A percentile compares a stretch with the other conserved stretches of the same genome.
Evolutionary conservation across 2,888 invertebrate genomes (phyloP).

Genomic region (Bombylius major): DNA sequence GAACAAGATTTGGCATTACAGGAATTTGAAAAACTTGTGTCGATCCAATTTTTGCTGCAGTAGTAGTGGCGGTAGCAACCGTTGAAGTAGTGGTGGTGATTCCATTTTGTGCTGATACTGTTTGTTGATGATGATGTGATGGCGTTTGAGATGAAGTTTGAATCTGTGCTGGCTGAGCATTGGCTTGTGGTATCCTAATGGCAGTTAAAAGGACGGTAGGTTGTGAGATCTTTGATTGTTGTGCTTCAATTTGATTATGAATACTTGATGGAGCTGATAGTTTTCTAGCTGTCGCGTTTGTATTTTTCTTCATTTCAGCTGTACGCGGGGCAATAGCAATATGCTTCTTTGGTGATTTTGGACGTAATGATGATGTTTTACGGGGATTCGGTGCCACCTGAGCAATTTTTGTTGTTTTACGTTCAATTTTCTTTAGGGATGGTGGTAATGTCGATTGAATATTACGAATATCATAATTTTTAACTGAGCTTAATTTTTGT

Average conservation of each 20-base stretch:
- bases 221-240: constrained; percentile 21
- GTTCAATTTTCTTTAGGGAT: constrained; percentile 35
- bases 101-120: constrained; percentile 10
- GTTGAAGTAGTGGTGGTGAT: constrained; percentile 24
- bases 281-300: neutral
- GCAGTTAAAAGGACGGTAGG: constrained; percentile 46
- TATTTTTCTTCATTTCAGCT: constrained; percentile 25
- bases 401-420: constrained; percentile 35
- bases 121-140: constrained; percentile 20
- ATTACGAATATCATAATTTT: constrained; percentile 7
- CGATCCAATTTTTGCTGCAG: constrained; percentile 9
- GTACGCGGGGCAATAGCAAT: constrained; percentile 36
- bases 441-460: constrained; percentile 25
- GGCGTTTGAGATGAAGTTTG: constrained; percentile 26
- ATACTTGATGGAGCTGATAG: constrained; percentile 1
- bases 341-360: constrained; percentile 35
- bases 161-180: constrained; percentile 9
- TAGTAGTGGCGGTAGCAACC: constrained; percentile 11
- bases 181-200: constrained; percentile 39
- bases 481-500: neutral
- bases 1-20: constrained; percentile 48
- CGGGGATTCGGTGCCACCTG: constrained; percentile 36
- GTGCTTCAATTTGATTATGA: constrained; percentile 3
- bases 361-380: constrained; percentile 25
- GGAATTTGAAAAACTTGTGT: constrained; percentile 41